Evolutionary conservation across 2,888 invertebrate species (phyloP).

Genomic region (Cephalotes varians): DNA sequence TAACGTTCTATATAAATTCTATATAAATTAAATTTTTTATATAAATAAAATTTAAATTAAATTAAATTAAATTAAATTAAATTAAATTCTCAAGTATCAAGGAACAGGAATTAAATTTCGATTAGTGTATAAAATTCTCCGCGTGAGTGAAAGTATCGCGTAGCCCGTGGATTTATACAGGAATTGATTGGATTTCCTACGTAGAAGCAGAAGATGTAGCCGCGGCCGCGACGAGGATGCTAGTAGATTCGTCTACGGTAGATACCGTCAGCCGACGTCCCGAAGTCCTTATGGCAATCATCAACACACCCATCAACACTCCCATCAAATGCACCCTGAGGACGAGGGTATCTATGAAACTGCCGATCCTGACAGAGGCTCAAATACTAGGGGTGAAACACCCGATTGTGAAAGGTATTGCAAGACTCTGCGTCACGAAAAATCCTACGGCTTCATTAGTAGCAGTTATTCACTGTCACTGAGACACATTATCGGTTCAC

Average conservation of each 20-base stretch:
- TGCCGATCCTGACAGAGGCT: constrained; percentile 91
- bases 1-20: constrained; percentile 10
- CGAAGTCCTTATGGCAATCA: constrained; percentile 85
- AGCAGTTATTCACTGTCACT: constrained; percentile 51
- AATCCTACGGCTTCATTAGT: constrained; percentile 64
- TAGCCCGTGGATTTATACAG: constrained; percentile 48
- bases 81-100: constrained; percentile 19
- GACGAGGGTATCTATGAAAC: constrained; percentile 96
- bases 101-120: neutral
- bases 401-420: constrained; percentile 95
- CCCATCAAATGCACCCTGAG: constrained; percentile 87
- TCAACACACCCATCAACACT: constrained; percentile 88
- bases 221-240: constrained; percentile 90
- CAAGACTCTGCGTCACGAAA: constrained; percentile 77
- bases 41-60: too few species aligned
- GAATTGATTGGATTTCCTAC: constrained; percentile 73
- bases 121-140: constrained; percentile 1
- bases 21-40: neutral
- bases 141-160: constrained; percentile 2
- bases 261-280: constrained; percentile 89
- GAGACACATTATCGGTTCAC: constrained; percentile 21
- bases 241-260: constrained; percentile 89
- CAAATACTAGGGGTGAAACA: constrained; percentile 92
- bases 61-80: too few species aligned
- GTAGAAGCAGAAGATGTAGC: constrained; percentile 88